Evolutionary conservation across 2,888 invertebrate species (phyloP).

Genomic region (Chorisops tibialis): DNA sequence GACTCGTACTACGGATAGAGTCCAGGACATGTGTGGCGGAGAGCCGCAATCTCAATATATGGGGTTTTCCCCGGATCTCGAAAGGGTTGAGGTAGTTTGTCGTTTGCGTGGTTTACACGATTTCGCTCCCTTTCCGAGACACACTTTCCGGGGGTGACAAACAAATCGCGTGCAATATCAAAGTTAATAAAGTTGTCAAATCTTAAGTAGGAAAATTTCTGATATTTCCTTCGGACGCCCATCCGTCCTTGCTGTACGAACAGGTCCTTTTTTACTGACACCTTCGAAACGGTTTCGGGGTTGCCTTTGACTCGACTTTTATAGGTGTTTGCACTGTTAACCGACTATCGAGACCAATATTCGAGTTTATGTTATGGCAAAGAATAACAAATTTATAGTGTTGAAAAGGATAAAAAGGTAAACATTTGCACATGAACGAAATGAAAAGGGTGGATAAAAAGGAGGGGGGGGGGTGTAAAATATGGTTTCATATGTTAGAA

Average conservation of each 20-base stretch:
- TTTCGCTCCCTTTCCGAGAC: conserved; percentile 1
- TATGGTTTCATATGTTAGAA: background rate
- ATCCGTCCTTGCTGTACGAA: background rate
- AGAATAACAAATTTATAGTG: conserved; percentile 30
- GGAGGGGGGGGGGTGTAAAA: background rate
- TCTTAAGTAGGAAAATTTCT: conserved; percentile 31
- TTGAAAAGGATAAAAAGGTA: conserved; percentile 29
- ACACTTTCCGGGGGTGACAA: conserved; percentile 25
- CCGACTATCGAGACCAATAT: conserved; percentile 9
- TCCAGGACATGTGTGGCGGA: conserved; percentile 7
- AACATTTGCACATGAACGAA: conserved; percentile 31
- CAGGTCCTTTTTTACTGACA: background rate
- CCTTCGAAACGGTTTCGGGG: background rate
- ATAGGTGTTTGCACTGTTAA: conserved; percentile 19
- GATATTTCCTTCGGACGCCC: conserved; percentile 24
- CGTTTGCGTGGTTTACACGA: conserved; percentile 18
- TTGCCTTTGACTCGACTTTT: too few species aligned
- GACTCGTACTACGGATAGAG: background rate
- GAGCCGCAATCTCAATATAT: conserved; percentile 20
- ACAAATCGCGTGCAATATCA: conserved; percentile 36
- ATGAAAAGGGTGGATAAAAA: conserved; percentile 10
- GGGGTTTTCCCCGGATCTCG: conserved; percentile 8
- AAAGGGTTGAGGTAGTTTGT: conserved; percentile 24
- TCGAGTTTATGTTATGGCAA: conserved; percentile 21
- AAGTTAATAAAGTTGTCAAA: conserved; percentile 37